phyloP scores from a whole-genome alignment of 2,113 vertebrate species.

The Meriones unguiculatus region DNA sequence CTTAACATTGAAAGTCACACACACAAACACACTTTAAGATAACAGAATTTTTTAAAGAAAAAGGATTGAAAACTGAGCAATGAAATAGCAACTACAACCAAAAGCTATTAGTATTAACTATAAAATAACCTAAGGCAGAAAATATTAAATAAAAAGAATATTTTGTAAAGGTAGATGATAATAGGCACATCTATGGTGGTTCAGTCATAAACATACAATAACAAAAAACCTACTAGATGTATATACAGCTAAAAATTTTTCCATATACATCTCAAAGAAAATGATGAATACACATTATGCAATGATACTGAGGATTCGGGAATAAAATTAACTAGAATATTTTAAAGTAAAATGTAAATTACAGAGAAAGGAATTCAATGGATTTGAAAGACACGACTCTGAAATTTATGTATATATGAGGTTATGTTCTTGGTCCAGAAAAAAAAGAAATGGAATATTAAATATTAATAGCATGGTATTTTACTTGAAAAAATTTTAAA shows the following conservation, averaged over 20 bases:
- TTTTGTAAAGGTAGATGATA: neutral
- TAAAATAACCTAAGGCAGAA: slow-evolving; percentile 35
- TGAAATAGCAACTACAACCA: neutral
- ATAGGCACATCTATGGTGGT: neutral
- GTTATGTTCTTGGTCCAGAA: neutral
- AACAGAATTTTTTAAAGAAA: neutral
- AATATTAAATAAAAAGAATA: neutral
- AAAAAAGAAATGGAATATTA: slow-evolving; percentile 1
- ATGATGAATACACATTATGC: neutral
- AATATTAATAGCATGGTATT: neutral
- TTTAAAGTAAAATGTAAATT: neutral
- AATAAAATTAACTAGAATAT: neutral
- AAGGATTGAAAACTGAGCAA: slow-evolving; percentile 11
- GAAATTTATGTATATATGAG: neutral
- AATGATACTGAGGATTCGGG: neutral
- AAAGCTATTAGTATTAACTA: slow-evolving; percentile 17
- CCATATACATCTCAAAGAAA: neutral
- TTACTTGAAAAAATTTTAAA: neutral
- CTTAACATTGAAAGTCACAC: neutral
- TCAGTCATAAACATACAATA: neutral
- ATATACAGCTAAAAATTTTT: slow-evolving; percentile 6
- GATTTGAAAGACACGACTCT: neutral
- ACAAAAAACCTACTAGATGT: neutral
- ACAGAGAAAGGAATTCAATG: neutral
- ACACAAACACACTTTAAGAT: neutral